Percentiles rank a stretch among this genome's conserved stretches.
Conservation (phyloP, 2,797 vertebrate genomes). For the Alfaro cultratus region DNA sequence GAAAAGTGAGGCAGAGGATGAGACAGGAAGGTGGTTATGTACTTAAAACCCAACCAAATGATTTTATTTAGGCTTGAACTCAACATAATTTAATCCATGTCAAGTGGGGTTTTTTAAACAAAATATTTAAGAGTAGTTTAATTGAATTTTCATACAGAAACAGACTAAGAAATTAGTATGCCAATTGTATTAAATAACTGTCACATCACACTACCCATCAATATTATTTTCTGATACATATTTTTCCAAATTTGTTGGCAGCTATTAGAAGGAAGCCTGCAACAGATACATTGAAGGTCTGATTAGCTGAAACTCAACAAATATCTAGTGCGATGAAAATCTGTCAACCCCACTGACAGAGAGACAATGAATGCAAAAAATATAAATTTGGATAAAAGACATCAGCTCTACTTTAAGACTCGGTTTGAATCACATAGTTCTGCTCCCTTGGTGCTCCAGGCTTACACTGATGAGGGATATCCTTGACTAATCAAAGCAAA, state of each 20-base stretch:
- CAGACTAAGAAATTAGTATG: background rate
- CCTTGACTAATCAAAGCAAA: slow-evolving; percentile 6
- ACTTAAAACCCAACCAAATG: background rate
- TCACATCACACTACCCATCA: background rate
- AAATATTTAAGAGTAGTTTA: no score
- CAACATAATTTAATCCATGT: background rate
- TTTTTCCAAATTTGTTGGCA: background rate
- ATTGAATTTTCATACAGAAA: background rate
- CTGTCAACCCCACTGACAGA: background rate
- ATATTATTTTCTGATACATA: background rate
- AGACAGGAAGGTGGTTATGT: background rate
- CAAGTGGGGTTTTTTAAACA: no score
- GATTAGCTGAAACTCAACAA: background rate
- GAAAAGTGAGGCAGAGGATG: background rate
- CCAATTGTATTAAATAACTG: background rate
- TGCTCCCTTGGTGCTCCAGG: background rate
- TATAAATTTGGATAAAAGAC: background rate
- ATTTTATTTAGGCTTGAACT: background rate
- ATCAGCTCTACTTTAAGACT: background rate
- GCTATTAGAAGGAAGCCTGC: background rate
- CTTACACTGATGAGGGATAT: background rate
- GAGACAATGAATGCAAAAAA: background rate
- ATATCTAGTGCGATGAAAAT: background rate
- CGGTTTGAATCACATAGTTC: background rate
- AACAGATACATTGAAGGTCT: background rate